These are phyloP conservation scores for Amorpha juglandis DNA, from an alignment of 2,888 invertebrate genomes.

Conservation along the genomic window DNA sequence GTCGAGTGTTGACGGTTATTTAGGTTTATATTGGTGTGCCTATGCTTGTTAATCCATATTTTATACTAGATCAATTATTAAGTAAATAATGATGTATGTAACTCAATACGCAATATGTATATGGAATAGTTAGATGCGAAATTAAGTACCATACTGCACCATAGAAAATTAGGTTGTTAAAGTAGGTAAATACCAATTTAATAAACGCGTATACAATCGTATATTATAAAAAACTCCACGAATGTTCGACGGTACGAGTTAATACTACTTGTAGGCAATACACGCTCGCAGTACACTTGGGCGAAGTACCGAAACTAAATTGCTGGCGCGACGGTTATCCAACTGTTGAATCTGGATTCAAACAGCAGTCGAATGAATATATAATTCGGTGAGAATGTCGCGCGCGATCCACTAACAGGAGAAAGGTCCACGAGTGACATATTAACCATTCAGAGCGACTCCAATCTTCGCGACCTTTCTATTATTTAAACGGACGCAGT, in stretches of 20 bases:
- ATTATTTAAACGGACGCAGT: conserved; percentile 80
- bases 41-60: background rate
- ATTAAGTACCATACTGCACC: no score
- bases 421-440: conserved; percentile 80
- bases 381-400: conserved; percentile 72
- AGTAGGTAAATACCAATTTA: background rate
- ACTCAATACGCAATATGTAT: no score
- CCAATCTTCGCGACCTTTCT: conserved; percentile 81
- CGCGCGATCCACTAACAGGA: conserved; percentile 67
- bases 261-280: conserved; percentile 31
- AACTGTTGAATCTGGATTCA: conserved; percentile 59
- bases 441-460: conserved; percentile 80
- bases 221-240: background rate
- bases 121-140: no score
- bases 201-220: background rate
- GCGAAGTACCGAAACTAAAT: conserved; percentile 19
- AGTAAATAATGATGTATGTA: no score
- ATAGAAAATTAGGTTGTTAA: background rate
- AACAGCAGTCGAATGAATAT: conserved; percentile 73
- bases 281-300: conserved; percentile 24
- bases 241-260: background rate
- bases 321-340: conserved; percentile 44
- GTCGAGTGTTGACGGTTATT: background rate
- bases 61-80: no score
- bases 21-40: background rate